Base-by-base conservation (phyloP, 2,888 invertebrate species). In the Apodemia hepburni region DNA sequence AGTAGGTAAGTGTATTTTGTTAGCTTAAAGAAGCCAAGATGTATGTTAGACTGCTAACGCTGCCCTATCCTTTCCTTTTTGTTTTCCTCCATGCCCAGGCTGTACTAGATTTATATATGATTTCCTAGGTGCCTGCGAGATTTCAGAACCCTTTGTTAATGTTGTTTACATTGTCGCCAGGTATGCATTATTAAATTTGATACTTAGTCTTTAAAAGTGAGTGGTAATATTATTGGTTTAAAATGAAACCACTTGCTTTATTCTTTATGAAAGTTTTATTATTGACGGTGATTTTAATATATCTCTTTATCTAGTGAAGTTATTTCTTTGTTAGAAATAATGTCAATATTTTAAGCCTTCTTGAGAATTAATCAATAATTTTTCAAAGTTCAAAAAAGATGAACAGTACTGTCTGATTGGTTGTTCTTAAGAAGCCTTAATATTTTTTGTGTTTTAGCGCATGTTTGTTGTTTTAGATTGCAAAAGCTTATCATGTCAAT, bases 101-200 rank as follows among this genome's bases (percentile, higher is more conserved):
- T 90, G 90, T 80, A 68, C 85, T 89, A 89, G 90, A 80, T 87
- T 87, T 82, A 71, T 84, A 84, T 89, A 88, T 89, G 79, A 87
- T 90, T 90, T 88, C 84, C 80, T 91, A 91, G 91, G 91, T 90
- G 90, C 90, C 90, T 91, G 91, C 85, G 88, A 81, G 87, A 82
- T 82, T 81, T 77, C 82, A 84, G 80, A 84, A 62, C 85, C 89
- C 87, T 89, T 89, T 87, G 73, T 90, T 87, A 89, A 85, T 89
- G 90, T 91, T 91, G 91, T 91, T 91, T 91, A 91, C 91, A 91
- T 91, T 90, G 91, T 91, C 91, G 91, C 91, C 91, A 91, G 91
- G 91, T 91, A 91, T 89, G 90, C 87, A 54, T 54, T 54, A 22
- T 54, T 27, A 54, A 54, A 54, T 68, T 61, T 63, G 58, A 67